Evolutionary conservation across 2,888 invertebrate species (phyloP).

Genomic region (Drosophila nigricruria): DNA sequence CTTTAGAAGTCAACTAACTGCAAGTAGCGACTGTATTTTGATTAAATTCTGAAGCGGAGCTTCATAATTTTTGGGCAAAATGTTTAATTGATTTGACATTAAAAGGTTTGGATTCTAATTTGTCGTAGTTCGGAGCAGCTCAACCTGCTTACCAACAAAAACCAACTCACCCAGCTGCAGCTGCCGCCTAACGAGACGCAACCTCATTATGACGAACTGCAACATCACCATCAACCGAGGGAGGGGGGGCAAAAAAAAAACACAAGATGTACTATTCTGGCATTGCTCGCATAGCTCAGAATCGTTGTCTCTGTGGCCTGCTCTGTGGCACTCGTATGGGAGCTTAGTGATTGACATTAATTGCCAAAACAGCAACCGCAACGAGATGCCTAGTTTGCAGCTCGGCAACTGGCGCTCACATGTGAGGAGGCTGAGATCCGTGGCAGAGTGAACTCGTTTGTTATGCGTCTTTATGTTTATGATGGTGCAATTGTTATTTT

Average conservation of each 20-base stretch:
- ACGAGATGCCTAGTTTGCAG: constrained; percentile 2
- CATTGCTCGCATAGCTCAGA: constrained; percentile 41
- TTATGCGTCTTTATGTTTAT: constrained; percentile 41
- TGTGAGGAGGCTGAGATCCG: constrained; percentile 16
- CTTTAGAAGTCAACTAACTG: not conserved
- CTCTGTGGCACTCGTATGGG: constrained; percentile 27
- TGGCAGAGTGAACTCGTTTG: constrained; percentile 50
- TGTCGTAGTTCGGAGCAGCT: constrained; percentile 28
- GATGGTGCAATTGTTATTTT: constrained; percentile 52
- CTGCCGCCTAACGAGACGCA: constrained; percentile 4
- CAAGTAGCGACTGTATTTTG: not conserved
- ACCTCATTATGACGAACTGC: constrained; percentile 28
- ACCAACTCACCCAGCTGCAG: constrained; percentile 4
- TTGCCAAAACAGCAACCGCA: constrained; percentile 47
- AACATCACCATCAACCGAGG: constrained; percentile 12
- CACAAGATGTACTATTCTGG: constrained; percentile 14
- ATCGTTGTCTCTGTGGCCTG: constrained; percentile 12
- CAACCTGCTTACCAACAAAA: constrained; percentile 22
- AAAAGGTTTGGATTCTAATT: constrained; percentile 56
- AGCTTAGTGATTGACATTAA: constrained; percentile 75
- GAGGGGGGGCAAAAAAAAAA: constrained; percentile 2
- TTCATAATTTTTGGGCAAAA: constrained; percentile 40
- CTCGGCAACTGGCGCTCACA: constrained; percentile 27
- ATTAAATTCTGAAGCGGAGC: constrained; percentile 5
- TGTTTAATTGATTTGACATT: constrained; percentile 73